These are phyloP conservation scores for Phyllopteryx taeniolatus DNA, from an alignment of 2,113 vertebrate genomes.

Conservation along the genomic window DNA sequence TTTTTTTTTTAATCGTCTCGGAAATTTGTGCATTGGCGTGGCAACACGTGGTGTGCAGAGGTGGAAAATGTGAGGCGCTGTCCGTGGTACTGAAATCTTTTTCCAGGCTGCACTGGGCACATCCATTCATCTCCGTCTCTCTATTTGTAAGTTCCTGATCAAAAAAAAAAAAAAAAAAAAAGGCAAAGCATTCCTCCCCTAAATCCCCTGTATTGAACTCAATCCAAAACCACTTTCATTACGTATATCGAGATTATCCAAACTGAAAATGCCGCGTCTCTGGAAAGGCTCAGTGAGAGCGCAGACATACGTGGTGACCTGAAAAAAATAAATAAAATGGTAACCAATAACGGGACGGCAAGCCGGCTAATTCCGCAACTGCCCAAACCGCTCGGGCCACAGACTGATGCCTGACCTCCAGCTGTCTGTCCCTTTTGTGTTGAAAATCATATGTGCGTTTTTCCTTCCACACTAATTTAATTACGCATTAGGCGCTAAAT, in stretches of 20 bases:
- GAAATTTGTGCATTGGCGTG: slow-evolving; percentile 10
- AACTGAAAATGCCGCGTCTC: slow-evolving; percentile 46
- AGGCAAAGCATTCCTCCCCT: slow-evolving; percentile 23
- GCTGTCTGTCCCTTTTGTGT: slow-evolving; percentile 62
- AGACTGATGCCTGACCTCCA: slow-evolving; percentile 61
- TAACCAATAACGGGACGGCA: slow-evolving; percentile 34
- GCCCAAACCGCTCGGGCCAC: slow-evolving; percentile 28
- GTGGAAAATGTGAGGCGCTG: slow-evolving; percentile 39
- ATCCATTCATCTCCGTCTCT: slow-evolving; percentile 39
- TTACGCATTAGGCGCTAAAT: slow-evolving; percentile 47
- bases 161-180: slow-evolving; percentile 16
- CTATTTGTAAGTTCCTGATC: slow-evolving; percentile 16
- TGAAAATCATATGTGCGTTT: slow-evolving; percentile 60
- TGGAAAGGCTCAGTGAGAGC: slow-evolving; percentile 48
- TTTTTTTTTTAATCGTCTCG: slow-evolving; percentile 12
- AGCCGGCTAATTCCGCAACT: slow-evolving; percentile 47
- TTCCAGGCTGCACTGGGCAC: slow-evolving; percentile 21
- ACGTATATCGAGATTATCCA: slow-evolving; percentile 55
- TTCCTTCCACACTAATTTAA: slow-evolving; percentile 50
- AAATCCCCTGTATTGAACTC: slow-evolving; percentile 49
- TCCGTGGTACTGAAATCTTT: slow-evolving; percentile 68
- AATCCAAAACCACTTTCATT: slow-evolving; percentile 56
- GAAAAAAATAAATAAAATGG: slow-evolving; percentile 17
- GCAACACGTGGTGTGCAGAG: slow-evolving; percentile 30
- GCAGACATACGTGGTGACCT: slow-evolving; percentile 34